A percentile compares a stretch with the other conserved stretches of the same genome.
Conservation (phyloP, 1,140 invertebrate species). For the Drosophila burlai region DNA sequence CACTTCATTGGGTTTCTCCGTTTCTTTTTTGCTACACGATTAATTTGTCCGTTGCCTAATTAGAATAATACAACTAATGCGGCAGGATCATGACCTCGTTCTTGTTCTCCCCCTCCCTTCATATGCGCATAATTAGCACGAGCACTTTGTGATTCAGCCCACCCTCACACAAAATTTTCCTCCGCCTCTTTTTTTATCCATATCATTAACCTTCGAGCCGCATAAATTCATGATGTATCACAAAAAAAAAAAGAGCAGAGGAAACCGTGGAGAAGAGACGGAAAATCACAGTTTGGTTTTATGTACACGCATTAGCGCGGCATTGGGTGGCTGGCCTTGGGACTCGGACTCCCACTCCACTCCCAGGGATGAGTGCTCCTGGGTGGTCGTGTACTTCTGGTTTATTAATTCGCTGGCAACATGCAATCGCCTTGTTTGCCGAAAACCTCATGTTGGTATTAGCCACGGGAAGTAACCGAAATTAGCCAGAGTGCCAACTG, state of each 20-base stretch:
- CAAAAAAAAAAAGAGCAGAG: conserved; percentile 7
- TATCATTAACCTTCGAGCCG: conserved; percentile 74
- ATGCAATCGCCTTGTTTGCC: conserved; percentile 69
- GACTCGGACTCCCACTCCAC: conserved; percentile 3
- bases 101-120: background rate
- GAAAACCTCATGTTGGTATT: conserved; percentile 43
- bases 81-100: conserved; percentile 26
- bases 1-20: conserved; percentile 50
- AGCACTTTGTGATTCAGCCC: conserved; percentile 14
- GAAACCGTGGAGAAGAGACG: conserved; percentile 6
- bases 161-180: background rate
- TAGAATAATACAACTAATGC: conserved; percentile 78
- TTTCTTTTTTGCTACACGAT: conserved; percentile 49
- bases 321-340: conserved; percentile 25
- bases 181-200: conserved; percentile 25
- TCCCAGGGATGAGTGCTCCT: conserved; percentile 50
- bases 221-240: conserved; percentile 68
- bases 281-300: conserved; percentile 77
- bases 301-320: conserved; percentile 60
- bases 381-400: conserved; percentile 49
- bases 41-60: conserved; percentile 74
- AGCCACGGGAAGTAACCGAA: conserved; percentile 32
- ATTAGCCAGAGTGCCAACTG: conserved; percentile 1
- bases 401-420: conserved; percentile 76
- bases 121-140: conserved; percentile 73